Evolutionary conservation across 2,797 vertebrate genomes (phyloP), one percentile per base, ranked within the genome.

Genomic region (Hippoglossus hippoglossus): DNA sequence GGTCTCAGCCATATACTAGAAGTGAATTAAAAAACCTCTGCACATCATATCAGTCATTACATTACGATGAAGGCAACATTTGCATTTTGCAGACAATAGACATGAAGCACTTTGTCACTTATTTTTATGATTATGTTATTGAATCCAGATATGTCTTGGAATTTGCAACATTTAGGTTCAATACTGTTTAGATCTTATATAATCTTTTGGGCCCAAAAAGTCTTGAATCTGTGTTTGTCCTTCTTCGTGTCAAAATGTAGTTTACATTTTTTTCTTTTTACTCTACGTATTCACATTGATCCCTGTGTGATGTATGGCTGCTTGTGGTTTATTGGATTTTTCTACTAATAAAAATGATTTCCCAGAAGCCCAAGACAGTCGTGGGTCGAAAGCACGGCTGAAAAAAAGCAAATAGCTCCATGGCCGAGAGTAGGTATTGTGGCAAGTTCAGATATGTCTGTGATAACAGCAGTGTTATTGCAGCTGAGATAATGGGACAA

Each of bases 41-140:
- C 44, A 39, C 54, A 58, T 61, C 50, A 18, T 34, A 44, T 52
- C 6, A 0, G 21, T 49, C 7, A 21, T 64, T 34, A 25, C 0
- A 3, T 47, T 28, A 65, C 5, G 15, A 49, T 21, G 24, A 55
- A 36, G 0, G 12, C 44, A 1, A 3, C 46, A 31, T 58, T 79
- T 57, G 63, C 22, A 61, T 59, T 70, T 21, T 69, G 31, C 59
- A 60, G 53, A 61, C 39, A 34, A 5, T 6, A 26, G 1, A 26
- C 3, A 16, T 18, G 0, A 7, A 18, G 12, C 9, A 28, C 15
- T 26, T 50, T 50, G 26, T 5, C 21, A n/a, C n/a, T 15, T 6
- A n/a, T 22, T 11, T 47, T 61, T 3, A 26, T 26, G 26, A 26
- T 26, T 26, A 6, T 26, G 26, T 26, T 26, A 26, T 26, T n/a